Evolutionary conservation across 2,113 vertebrate species (phyloP).

Genomic region (Jaculus jaculus): DNA sequence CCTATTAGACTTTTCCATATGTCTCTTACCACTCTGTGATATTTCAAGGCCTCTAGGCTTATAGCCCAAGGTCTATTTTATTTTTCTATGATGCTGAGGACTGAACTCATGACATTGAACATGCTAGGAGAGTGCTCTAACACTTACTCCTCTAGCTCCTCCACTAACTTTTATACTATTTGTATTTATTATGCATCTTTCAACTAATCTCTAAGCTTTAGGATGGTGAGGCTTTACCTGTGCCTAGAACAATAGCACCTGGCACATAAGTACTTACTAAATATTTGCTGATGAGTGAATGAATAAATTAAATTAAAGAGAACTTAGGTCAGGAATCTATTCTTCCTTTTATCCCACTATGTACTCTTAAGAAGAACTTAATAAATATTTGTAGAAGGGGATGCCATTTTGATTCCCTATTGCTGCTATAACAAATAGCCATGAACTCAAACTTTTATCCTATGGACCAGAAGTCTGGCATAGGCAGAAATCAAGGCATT

Average conservation of each 20-base stretch:
- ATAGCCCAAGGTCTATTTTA: not conserved
- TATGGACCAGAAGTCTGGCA: not conserved
- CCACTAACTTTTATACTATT: not conserved
- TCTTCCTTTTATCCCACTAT: not conserved
- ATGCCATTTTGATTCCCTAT: not conserved
- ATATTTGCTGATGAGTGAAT: slow-evolving; percentile 2
- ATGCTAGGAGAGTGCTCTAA: not conserved
- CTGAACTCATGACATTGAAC: not conserved
- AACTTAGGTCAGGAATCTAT: not conserved
- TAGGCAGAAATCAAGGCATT: not conserved
- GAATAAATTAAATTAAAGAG: not conserved
- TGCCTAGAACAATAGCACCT: not conserved
- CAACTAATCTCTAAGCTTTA: not conserved
- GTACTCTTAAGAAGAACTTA: not conserved
- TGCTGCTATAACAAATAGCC: not conserved
- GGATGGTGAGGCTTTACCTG: not conserved
- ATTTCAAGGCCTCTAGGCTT: not conserved
- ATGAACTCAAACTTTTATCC: not conserved
- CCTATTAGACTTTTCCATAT: not conserved
- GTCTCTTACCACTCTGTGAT: not conserved
- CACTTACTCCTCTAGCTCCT: not conserved
- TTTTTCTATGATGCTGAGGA: not conserved
- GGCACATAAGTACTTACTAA: not conserved
- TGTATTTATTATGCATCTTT: not conserved
- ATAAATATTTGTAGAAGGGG: not conserved